phyloP scores from a whole-genome alignment of 2,113 vertebrate genomes.

The Burhinus bistriatus region DNA sequence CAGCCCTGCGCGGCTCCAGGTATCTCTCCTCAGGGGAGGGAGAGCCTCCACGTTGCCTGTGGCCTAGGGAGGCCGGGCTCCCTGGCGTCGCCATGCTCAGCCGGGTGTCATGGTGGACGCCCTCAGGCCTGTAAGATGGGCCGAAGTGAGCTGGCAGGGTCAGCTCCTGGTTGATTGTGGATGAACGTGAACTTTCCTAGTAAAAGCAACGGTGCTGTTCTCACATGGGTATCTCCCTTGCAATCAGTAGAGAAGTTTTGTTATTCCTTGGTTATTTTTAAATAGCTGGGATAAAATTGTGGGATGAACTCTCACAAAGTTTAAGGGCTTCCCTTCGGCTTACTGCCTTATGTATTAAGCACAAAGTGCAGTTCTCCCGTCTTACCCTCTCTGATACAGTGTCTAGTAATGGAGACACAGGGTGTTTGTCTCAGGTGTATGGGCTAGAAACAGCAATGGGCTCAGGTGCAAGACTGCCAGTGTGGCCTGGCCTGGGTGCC shows the following conservation, averaged over 20 bases:
- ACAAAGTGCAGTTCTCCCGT: background rate
- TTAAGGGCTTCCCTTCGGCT: background rate
- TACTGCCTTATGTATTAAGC: accelerated
- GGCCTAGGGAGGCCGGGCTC: accelerated
- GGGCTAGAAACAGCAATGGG: background rate
- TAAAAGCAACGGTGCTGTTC: background rate
- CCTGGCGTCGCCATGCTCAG: accelerated
- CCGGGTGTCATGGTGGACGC: accelerated
- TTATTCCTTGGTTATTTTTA: background rate
- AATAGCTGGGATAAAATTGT: background rate
- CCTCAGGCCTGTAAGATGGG: accelerated
- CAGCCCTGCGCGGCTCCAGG: accelerated
- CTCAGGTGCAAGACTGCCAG: accelerated
- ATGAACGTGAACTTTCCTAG: accelerated
- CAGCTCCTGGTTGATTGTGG: too few relatives aligned
- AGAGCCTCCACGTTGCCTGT: accelerated
- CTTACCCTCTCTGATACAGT: too few relatives aligned
- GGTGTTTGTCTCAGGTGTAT: accelerated
- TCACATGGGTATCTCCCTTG: background rate
- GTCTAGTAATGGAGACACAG: accelerated
- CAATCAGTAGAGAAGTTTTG: accelerated
- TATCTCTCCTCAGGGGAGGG: background rate
- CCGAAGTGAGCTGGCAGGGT: accelerated
- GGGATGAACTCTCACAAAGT: background rate
- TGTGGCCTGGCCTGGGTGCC: background rate